phyloP scores from a whole-genome alignment of 1,140 invertebrate genomes.

The Papilio xuthus region DNA sequence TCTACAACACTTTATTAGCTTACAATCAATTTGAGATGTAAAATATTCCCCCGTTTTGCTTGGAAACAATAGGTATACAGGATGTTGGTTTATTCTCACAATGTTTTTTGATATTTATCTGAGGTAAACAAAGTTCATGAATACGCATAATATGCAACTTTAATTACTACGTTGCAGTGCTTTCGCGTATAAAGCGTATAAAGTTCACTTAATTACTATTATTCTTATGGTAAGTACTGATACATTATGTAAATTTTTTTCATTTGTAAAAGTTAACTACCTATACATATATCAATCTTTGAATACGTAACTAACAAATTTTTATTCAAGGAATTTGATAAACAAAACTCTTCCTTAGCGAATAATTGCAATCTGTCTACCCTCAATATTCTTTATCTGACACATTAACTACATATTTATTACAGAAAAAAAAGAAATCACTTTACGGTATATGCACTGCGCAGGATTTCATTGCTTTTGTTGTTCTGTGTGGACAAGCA shows the following conservation, averaged over 20 bases:
- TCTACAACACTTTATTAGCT: conserved; percentile 19
- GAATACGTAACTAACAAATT: no score
- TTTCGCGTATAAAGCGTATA: background rate
- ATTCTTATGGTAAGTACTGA: no score
- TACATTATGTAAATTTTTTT: background rate
- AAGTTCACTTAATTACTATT: no score
- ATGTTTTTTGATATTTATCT: conserved; percentile 27
- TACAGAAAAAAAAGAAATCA: background rate
- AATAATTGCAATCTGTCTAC: background rate
- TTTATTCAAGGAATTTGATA: no score
- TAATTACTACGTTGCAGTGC: background rate
- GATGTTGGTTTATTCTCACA: conserved; percentile 25
- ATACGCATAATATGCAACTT: background rate
- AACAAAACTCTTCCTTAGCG: background rate
- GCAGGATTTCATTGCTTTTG: conserved; percentile 55
- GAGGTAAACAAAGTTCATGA: conserved; percentile 25
- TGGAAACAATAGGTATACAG: conserved; percentile 26
- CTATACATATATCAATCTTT: no score
- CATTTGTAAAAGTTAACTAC: no score
- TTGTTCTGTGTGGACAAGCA: conserved; percentile 46
- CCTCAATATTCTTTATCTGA: background rate
- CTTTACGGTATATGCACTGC: conserved; percentile 37
- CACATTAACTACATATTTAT: background rate
- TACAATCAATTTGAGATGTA: conserved; percentile 21
- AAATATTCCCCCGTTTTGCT: conserved; percentile 21